Percentiles rank a stretch among this genome's conserved stretches.
phyloP scores from a whole-genome alignment of 2,888 invertebrate genomes.

The Callosobruchus maculatus region DNA sequence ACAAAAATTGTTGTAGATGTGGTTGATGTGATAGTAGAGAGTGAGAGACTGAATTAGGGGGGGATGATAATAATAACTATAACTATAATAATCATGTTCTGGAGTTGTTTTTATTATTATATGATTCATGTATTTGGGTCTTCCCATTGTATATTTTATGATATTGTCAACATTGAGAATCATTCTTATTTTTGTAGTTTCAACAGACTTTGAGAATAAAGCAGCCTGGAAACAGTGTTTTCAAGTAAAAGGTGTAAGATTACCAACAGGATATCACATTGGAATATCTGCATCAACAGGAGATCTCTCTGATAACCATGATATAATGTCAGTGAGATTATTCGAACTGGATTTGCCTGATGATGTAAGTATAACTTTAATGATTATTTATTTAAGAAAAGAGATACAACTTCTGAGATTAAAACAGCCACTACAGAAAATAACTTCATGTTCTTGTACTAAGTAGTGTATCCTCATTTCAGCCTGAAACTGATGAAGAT shows the following conservation, averaged over 20 bases:
- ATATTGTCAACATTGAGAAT: too few species aligned
- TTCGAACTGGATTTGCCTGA: slow-evolving; percentile 84
- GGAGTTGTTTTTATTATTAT: too few species aligned
- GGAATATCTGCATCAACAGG: slow-evolving; percentile 96
- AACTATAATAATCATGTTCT: too few species aligned
- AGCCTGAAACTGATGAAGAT: slow-evolving; percentile 65
- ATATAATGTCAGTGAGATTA: slow-evolving; percentile 85
- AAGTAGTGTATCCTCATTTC: too few species aligned
- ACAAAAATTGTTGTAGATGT: too few species aligned
- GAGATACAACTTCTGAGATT: too few species aligned
- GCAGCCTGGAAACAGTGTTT: slow-evolving; percentile 94
- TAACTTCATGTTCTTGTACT: slow-evolving; percentile 2
- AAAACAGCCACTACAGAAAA: background rate
- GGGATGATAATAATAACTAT: too few species aligned
- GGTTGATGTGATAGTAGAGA: too few species aligned
- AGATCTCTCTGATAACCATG: slow-evolving; percentile 95
- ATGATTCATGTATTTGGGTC: too few species aligned
- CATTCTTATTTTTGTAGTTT: slow-evolving; percentile 60
- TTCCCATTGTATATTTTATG: too few species aligned
- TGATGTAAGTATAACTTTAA: slow-evolving; percentile 50
- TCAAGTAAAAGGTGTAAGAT: slow-evolving; percentile 77
- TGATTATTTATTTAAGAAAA: too few species aligned
- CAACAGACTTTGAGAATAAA: slow-evolving; percentile 87
- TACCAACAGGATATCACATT: slow-evolving; percentile 94
- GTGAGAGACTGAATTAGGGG: too few species aligned